These are phyloP conservation scores for Drosophila lowei DNA, from an alignment of 1,140 invertebrate species.

Conservation along the genomic window DNA sequence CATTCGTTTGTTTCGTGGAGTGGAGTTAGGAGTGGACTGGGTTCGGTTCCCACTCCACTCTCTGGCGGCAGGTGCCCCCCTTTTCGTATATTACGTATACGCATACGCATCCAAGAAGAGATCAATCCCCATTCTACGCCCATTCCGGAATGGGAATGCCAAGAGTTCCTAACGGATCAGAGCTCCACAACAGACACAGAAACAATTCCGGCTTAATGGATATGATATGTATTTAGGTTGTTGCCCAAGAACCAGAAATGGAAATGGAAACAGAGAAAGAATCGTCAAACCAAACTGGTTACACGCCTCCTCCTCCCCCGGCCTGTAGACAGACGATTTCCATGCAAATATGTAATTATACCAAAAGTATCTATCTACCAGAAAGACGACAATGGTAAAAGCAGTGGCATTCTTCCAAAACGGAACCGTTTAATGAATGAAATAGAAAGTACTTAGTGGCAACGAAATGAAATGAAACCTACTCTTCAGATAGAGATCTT, in stretches of 20 bases:
- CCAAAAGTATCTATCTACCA: constrained; percentile 17
- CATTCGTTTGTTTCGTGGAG: neutral
- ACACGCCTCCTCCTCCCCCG: neutral
- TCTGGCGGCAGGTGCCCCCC: constrained; percentile 48
- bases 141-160: too few relatives aligned
- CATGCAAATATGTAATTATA: constrained; percentile 38
- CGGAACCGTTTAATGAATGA: constrained; percentile 67
- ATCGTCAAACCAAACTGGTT: constrained; percentile 46
- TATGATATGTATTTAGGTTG: constrained; percentile 64
- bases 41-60: neutral
- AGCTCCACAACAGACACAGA: neutral
- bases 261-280: constrained; percentile 16
- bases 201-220: constrained; percentile 46
- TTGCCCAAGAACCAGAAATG: constrained; percentile 50
- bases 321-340: constrained; percentile 4
- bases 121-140: neutral
- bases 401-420: constrained; percentile 51
- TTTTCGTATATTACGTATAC: constrained; percentile 71
- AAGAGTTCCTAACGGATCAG: constrained; percentile 30
- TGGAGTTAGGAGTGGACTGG: constrained; percentile 37
- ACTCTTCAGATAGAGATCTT: constrained; percentile 49
- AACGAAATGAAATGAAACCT: constrained; percentile 48
- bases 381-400: constrained; percentile 34
- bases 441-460: constrained; percentile 69
- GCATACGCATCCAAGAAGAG: constrained; percentile 49